A percentile compares a stretch with the other conserved stretches of the same genome.
Evolutionary conservation across 2,113 vertebrate genomes (phyloP).

Genomic region (Hoplias malabaricus): DNA sequence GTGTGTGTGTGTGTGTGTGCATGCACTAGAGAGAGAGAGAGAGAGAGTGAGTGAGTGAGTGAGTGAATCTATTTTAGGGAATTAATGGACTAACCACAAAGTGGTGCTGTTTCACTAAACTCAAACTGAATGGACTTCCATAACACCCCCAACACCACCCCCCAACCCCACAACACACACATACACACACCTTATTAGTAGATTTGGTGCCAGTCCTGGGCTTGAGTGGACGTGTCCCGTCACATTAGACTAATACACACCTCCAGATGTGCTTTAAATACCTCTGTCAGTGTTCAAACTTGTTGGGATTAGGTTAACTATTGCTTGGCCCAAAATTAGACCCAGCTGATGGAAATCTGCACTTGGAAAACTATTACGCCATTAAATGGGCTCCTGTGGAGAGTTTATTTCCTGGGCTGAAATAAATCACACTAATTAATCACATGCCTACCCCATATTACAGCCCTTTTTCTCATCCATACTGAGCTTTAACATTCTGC

Average conservation of each 20-base stretch:
- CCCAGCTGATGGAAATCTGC: neutral
- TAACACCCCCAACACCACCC: neutral
- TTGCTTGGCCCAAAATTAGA: neutral
- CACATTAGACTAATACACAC: neutral
- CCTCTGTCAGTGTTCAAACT: neutral
- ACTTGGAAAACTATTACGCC: neutral
- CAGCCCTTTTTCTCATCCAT: neutral
- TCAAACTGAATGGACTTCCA: neutral
- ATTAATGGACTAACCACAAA: slow-evolving; percentile 18
- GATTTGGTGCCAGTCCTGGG: neutral
- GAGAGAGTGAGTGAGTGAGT: slow-evolving; percentile 17
- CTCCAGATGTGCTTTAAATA: neutral
- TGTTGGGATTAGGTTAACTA: neutral
- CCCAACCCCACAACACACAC: too few relatives aligned
- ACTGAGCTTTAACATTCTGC: neutral
- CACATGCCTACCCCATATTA: neutral
- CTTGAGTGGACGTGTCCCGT: neutral
- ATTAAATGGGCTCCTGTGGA: neutral
- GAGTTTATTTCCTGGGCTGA: neutral
- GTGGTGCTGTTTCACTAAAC: slow-evolving; percentile 48
- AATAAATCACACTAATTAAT: neutral
- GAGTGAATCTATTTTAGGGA: slow-evolving; percentile 5
- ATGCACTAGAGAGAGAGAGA: neutral
- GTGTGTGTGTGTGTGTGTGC: neutral
- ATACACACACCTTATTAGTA: neutral